Conservation (phyloP, 1,140 invertebrate species). For the Brachionus manjavacas region DNA sequence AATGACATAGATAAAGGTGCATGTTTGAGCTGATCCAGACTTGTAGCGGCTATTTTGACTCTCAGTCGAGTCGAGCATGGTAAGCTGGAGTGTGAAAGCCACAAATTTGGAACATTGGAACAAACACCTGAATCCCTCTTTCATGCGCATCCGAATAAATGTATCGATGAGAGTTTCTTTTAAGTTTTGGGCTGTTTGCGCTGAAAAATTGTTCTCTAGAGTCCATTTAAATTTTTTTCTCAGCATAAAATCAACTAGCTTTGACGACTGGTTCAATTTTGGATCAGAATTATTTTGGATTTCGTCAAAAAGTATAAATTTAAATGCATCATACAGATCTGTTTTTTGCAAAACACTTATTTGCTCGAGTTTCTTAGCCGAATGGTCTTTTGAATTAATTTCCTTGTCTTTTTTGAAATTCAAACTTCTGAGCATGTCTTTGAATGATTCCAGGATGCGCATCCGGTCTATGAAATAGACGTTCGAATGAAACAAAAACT, state of each 20-base stretch:
- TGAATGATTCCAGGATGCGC: background rate
- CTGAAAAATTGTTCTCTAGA: background rate
- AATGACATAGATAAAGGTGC: background rate
- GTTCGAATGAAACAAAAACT: constrained; percentile 31
- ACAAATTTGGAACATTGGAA: constrained; percentile 32
- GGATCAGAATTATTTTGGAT: background rate
- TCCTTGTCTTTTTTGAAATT: background rate
- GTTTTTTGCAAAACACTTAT: background rate
- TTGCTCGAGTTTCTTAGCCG: background rate
- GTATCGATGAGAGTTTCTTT: constrained; percentile 29
- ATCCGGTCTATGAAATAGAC: background rate
- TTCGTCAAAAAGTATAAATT: constrained; percentile 32
- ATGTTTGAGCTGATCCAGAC: background rate
- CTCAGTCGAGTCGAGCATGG: background rate
- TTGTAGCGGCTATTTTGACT: background rate
- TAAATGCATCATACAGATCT: constrained; percentile 2
- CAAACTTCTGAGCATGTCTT: background rate
- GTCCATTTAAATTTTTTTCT: constrained; percentile 40
- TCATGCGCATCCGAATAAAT: constrained; percentile 4
- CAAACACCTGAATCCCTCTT: constrained; percentile 39
- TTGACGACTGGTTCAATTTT: background rate
- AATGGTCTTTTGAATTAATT: background rate
- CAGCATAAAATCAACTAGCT: constrained; percentile 8
- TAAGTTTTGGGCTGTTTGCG: background rate
- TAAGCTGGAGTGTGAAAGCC: background rate